phyloP scores from a whole-genome alignment of 2,888 invertebrate species.

The Pantelozetes paolii region DNA sequence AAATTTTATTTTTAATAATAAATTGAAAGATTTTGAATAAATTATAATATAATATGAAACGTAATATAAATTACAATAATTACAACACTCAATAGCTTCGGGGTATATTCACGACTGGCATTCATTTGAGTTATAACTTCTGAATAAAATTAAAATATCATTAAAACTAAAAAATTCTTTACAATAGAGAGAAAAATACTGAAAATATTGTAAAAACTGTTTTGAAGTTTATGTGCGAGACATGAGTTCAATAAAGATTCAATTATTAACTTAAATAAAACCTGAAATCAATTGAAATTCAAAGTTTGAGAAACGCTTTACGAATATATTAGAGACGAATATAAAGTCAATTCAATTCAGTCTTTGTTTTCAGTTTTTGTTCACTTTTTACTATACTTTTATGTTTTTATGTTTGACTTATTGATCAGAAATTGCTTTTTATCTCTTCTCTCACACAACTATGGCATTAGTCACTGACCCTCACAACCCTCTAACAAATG shows the following conservation, averaged over 20 bases:
- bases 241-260: neutral
- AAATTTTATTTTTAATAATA: neutral
- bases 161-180: neutral
- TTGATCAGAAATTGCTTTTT: neutral
- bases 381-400: neutral
- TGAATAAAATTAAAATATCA: constrained; percentile 16
- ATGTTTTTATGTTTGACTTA: neutral
- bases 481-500: neutral
- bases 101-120: neutral
- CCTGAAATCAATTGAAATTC: neutral
- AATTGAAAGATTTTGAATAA: constrained; percentile 29
- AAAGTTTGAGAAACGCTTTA: neutral
- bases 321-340: neutral
- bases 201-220: neutral
- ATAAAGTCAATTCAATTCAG: neutral
- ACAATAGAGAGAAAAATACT: neutral
- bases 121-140: neutral
- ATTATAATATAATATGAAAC: no score
- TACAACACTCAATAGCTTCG: neutral
- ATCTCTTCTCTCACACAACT: neutral
- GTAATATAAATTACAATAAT: constrained; percentile 18
- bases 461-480: neutral
- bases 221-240: neutral
- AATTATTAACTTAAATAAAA: neutral
- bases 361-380: neutral